Evolutionary conservation across 2,113 vertebrate species (phyloP), one percentile per base, ranked within the genome.

Genomic region (Arenaria interpres): DNA sequence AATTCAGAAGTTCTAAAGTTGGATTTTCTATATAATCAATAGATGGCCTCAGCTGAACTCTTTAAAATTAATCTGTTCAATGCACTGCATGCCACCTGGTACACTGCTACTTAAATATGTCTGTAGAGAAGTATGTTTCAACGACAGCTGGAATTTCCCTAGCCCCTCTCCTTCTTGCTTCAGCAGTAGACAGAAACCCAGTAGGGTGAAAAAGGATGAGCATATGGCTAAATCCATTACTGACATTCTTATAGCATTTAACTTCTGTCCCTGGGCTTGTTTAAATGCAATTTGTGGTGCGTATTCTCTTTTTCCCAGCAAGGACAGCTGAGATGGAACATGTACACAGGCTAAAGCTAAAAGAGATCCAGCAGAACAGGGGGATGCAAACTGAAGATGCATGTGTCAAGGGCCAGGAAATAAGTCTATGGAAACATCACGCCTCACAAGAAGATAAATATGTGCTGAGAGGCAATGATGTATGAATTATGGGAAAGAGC

Each of bases 41-140:
- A 82, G 67, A 73, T 73, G 53, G 33, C 41, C 85, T 93, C 89
- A 89, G n/a, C 74, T 78, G 71, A 95, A 82, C 69, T 91, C 60
- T 16, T 60, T 37, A 48, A 84, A 81, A 56, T 53, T 7, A 71
- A 85, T 89, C 43, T 85, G 13, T 67, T 89, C 48, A 53, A 32
- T 28, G 32, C 28, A 76, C 51, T 84, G 50, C 63, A 24, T 0
- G 0, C 22, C 59, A 74, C 41, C 76, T 41, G 67, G 22, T 41
- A 83, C 11, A 9, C 22, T 84, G 72, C 54, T 83, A 24, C 63
- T 71, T 62, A 72, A 67, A 39, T 63, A 59, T 1, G 2, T 33
- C n/a, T 86, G 37, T 28, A 74, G 50, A 91, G 37, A 56, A 71
- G 18, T 19, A 17, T 35, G 41, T 59, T 80, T 76, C 50, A 54